phyloP scores from a whole-genome alignment of 2,888 invertebrate species.

The Neuroscelio doddi region DNA sequence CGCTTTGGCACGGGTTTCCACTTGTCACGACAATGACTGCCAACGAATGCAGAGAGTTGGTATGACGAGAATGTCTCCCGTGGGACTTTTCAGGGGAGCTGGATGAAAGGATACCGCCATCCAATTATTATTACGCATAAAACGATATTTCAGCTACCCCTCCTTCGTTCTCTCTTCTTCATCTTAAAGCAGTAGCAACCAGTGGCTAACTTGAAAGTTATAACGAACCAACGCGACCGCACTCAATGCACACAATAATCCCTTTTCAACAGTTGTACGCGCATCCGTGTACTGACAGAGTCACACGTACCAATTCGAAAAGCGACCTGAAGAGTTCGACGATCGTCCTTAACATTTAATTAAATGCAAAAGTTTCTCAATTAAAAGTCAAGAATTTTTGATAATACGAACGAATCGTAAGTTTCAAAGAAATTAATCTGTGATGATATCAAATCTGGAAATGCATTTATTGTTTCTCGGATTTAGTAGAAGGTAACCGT shows the following conservation, averaged over 20 bases:
- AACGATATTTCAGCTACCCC: constrained; percentile 60
- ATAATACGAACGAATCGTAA: constrained; percentile 13
- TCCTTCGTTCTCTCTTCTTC: constrained; percentile 53
- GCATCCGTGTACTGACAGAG: constrained; percentile 18
- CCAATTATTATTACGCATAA: constrained; percentile 69
- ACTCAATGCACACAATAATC: constrained; percentile 52
- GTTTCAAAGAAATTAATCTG: background rate
- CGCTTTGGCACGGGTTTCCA: constrained; percentile 42
- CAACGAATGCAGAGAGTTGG: constrained; percentile 21
- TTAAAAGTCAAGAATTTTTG: constrained; percentile 42
- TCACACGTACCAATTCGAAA: constrained; percentile 17
- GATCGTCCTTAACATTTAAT: constrained; percentile 22
- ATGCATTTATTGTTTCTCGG: too few relatives aligned
- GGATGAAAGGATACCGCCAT: constrained; percentile 69
- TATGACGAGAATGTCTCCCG: constrained; percentile 30
- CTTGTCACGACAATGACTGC: constrained; percentile 49
- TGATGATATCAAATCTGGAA: too few relatives aligned
- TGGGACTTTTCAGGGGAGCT: constrained; percentile 49
- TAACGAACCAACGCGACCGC: constrained; percentile 59
- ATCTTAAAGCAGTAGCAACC: constrained; percentile 56
- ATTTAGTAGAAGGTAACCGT: too few relatives aligned
- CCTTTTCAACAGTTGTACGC: constrained; percentile 16
- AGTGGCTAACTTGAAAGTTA: constrained; percentile 63
- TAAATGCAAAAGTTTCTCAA: constrained; percentile 46
- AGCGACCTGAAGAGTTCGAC: constrained; percentile 8